Evolutionary conservation across 1,140 invertebrate genomes (phyloP).

Genomic region (Piezodorus guildinii): DNA sequence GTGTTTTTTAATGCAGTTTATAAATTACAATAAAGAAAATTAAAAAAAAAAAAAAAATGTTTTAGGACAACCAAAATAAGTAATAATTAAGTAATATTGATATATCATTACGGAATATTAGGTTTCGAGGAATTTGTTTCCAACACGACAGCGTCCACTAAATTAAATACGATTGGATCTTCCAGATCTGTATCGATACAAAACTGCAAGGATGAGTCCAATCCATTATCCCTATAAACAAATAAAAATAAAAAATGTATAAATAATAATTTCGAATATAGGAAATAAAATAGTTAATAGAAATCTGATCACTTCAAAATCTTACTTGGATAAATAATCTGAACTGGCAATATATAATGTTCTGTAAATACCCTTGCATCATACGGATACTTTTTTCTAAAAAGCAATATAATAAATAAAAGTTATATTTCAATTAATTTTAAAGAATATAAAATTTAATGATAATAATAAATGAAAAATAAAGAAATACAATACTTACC

Average conservation of each 20-base stretch:
- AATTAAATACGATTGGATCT: constrained; percentile 42
- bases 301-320: neutral
- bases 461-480: neutral
- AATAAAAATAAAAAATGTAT: neutral
- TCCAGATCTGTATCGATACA: constrained; percentile 44
- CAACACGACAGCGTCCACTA: constrained; percentile 29
- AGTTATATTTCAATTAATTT: neutral
- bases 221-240: constrained; percentile 19
- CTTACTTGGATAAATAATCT: constrained; percentile 27
- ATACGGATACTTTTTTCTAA: constrained; percentile 28
- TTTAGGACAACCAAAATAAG: too few relatives aligned
- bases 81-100: too few relatives aligned
- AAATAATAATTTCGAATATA: neutral
- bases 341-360: constrained; percentile 28
- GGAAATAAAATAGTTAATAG: neutral
- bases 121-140: constrained; percentile 8
- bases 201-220: constrained; percentile 36
- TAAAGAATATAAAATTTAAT: too few relatives aligned
- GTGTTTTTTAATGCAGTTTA: too few relatives aligned
- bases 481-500: constrained; percentile 25
- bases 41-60: too few relatives aligned
- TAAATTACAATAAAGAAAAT: too few relatives aligned
- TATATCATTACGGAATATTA: neutral
- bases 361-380: constrained; percentile 28
- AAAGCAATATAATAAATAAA: constrained; percentile 18